A percentile compares a stretch with the other conserved stretches of the same genome.
phyloP scores from a whole-genome alignment of 2,888 invertebrate genomes.

The Gymnosoma rotundatum region DNA sequence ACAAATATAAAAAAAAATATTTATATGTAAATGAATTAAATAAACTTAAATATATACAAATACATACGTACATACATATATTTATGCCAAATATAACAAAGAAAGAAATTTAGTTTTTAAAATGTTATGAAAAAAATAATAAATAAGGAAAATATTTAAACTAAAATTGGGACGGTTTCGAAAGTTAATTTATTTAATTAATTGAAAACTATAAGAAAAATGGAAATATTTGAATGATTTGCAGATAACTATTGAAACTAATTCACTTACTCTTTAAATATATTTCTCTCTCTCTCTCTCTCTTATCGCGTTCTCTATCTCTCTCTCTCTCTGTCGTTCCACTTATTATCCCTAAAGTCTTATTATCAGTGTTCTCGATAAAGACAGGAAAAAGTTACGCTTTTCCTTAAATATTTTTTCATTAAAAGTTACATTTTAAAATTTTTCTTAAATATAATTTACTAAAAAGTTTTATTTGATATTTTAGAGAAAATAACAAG shows the following conservation, averaged over 20 bases:
- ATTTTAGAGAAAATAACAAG: too few species aligned
- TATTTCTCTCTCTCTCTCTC: not conserved
- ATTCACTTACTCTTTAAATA: not conserved
- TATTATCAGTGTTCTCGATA: too few species aligned
- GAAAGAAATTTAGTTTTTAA: constrained; percentile 48
- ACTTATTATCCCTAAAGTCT: not conserved
- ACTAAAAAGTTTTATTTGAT: too few species aligned
- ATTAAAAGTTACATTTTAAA: too few species aligned
- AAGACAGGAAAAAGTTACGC: too few species aligned
- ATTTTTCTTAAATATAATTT: too few species aligned
- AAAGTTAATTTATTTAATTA: not conserved
- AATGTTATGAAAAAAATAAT: constrained; percentile 21
- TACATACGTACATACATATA: constrained; percentile 16
- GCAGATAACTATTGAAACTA: not conserved
- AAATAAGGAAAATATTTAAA: constrained; percentile 13
- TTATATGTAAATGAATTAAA: constrained; percentile 1
- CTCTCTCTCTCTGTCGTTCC: not conserved
- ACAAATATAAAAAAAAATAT: not conserved
- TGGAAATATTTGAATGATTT: constrained; percentile 11
- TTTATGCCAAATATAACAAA: constrained; percentile 58
- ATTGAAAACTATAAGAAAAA: not conserved
- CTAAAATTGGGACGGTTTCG: constrained; percentile 57
- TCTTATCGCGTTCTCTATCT: not conserved
- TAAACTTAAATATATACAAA: not conserved
- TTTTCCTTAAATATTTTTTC: too few species aligned